These are phyloP conservation scores for Ferdinandea cuprea DNA, from an alignment of 2,888 invertebrate species.

Conservation along the genomic window DNA sequence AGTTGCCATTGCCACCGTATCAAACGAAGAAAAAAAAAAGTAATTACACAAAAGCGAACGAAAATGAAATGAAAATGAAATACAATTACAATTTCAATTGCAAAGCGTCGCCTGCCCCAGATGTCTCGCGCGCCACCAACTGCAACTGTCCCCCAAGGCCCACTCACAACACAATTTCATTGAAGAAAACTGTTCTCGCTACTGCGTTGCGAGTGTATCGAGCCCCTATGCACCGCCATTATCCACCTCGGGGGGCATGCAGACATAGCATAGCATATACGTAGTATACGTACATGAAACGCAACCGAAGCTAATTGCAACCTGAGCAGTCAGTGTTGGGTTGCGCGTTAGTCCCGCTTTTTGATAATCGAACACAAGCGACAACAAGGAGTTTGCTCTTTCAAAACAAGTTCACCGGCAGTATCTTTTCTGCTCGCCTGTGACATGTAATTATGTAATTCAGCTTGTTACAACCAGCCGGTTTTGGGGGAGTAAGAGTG, in stretches of 20 bases:
- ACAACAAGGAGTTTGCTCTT: conserved; percentile 62
- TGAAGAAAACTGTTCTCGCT: conserved; percentile 54
- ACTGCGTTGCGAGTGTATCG: conserved; percentile 48
- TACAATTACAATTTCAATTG: conserved; percentile 38
- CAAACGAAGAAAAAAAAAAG: conserved; percentile 69
- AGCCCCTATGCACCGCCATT: conserved; percentile 15
- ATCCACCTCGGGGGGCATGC: conserved; percentile 20
- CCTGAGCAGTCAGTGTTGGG: conserved; percentile 43
- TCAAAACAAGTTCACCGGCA: conserved; percentile 5
- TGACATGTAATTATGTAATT: conserved; percentile 74
- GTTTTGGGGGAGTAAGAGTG: conserved; percentile 26
- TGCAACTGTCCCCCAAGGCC: neutral
- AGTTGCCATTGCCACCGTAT: conserved; percentile 59
- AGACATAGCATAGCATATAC: too few species aligned
- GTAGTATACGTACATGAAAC: too few species aligned
- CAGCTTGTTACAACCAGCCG: conserved; percentile 56
- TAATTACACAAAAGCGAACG: conserved; percentile 49
- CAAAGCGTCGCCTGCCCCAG: conserved; percentile 23
- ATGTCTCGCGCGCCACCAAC: neutral
- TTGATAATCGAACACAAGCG: conserved; percentile 72
- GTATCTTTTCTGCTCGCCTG: conserved; percentile 50
- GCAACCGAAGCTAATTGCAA: conserved; percentile 71
- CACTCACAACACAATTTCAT: conserved; percentile 50
- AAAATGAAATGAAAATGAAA: conserved; percentile 2
- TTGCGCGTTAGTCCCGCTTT: conserved; percentile 22